A percentile compares a stretch with the other conserved stretches of the same genome.
These are phyloP conservation scores for Propithecus deckenii DNA, from an alignment of 2,797 vertebrate species.

Conservation along the genomic window DNA sequence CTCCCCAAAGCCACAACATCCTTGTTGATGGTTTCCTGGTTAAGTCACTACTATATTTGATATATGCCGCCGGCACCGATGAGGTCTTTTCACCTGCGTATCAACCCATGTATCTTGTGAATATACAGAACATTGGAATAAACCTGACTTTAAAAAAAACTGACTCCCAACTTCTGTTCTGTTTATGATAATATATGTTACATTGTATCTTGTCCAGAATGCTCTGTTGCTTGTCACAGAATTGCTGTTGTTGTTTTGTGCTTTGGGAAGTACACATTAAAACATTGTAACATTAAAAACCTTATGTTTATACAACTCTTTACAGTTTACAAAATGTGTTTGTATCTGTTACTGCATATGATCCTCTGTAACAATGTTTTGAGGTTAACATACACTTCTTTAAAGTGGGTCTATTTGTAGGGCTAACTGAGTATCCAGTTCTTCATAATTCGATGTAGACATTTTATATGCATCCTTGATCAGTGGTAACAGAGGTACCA, in stretches of 20 bases:
- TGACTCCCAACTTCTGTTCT: not conserved
- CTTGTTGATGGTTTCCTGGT: not conserved
- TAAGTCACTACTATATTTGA: not conserved
- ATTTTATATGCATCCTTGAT: constrained; percentile 43
- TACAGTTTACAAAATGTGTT: constrained; percentile 26
- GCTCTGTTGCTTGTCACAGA: not conserved
- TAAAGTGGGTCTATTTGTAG: not conserved
- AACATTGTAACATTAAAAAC: not conserved
- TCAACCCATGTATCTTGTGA: not conserved
- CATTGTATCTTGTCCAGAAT: not conserved
- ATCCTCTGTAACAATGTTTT: not conserved
- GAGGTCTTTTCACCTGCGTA: not conserved
- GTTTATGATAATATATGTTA: not conserved
- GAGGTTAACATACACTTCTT: not conserved
- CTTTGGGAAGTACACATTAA: not conserved
- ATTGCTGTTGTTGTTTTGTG: not conserved
- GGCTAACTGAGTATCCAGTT: constrained; percentile 41
- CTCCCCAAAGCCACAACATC: not conserved
- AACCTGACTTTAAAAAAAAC: not conserved
- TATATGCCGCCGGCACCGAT: not conserved
- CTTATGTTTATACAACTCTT: not conserved
- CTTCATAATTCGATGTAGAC: not conserved
- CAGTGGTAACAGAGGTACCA: not conserved
- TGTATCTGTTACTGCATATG: not conserved
- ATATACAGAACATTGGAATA: not conserved